Evolutionary conservation across 2,113 vertebrate species (phyloP).

Genomic region (Phoxinus phoxinus): DNA sequence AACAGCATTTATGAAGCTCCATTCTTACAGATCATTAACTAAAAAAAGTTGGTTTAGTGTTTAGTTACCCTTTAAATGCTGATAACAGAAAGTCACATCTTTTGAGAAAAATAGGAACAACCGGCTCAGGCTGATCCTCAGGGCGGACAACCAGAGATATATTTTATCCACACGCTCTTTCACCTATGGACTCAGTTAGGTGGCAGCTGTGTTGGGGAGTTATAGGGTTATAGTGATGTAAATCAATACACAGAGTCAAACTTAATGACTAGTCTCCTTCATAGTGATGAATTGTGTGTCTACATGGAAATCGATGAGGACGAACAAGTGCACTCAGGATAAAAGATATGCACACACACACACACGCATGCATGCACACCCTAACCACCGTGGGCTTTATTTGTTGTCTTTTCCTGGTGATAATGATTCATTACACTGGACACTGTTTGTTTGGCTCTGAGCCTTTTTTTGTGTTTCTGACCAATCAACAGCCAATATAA

Average conservation of each 20-base stretch:
- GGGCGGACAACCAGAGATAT: background rate
- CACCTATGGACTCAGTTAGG: slow-evolving; percentile 23
- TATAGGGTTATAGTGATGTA: slow-evolving; percentile 16
- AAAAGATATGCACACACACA: background rate
- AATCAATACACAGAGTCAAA: slow-evolving; percentile 43
- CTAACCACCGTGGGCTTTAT: slow-evolving; percentile 1
- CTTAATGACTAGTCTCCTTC: slow-evolving; percentile 48
- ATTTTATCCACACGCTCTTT: background rate
- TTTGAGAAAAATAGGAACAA: background rate
- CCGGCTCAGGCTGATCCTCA: background rate
- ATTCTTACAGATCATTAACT: too few relatives aligned
- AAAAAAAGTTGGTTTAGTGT: too few relatives aligned
- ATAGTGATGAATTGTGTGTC: slow-evolving; percentile 47
- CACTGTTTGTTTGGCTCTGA: slow-evolving; percentile 12
- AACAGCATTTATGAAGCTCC: too few relatives aligned
- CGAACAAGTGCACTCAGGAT: slow-evolving; percentile 5
- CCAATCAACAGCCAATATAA: background rate
- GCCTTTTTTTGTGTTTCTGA: background rate
- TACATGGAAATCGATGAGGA: slow-evolving; percentile 29
- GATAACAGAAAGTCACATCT: slow-evolving; percentile 35
- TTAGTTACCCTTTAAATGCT: too few relatives aligned
- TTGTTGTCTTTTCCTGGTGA: slow-evolving; percentile 20
- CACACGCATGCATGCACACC: slow-evolving; percentile 3
- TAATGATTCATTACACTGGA: slow-evolving; percentile 32
- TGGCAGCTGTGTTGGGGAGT: slow-evolving; percentile 9